Percentiles rank a stretch among this genome's conserved stretches.
phyloP scores from a whole-genome alignment of 1,140 invertebrate genomes.

The Megathymus violae region DNA sequence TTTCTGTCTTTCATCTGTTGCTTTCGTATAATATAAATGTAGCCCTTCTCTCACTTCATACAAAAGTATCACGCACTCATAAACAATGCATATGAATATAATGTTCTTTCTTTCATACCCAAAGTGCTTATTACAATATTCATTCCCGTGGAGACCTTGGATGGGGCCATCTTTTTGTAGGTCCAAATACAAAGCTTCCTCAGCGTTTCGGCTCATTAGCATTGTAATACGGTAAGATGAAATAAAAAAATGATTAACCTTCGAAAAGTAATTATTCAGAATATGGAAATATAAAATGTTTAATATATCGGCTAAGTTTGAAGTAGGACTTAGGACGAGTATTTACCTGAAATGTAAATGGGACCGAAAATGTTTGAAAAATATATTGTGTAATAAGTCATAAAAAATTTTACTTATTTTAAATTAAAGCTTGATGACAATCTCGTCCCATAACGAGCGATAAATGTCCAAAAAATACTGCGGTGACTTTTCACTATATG shows the following conservation, averaged over 20 bases:
- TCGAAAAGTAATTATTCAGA: slow-evolving; percentile 9
- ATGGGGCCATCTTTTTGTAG: slow-evolving; percentile 3
- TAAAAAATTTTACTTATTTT: too few species aligned
- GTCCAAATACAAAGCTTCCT: slow-evolving; percentile 4
- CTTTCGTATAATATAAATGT: too few species aligned
- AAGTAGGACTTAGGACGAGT: background rate
- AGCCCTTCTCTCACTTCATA: background rate
- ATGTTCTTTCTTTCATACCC: slow-evolving; percentile 13
- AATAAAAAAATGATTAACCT: slow-evolving; percentile 21
- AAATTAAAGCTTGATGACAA: too few species aligned
- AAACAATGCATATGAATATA: slow-evolving; percentile 27
- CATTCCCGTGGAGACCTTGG: slow-evolving; percentile 1
- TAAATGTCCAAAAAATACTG: too few species aligned
- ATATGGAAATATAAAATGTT: slow-evolving; percentile 19
- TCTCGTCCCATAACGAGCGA: too few species aligned
- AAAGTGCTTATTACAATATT: slow-evolving; percentile 27
- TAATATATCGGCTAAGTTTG: background rate
- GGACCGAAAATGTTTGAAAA: background rate
- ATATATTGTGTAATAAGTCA: too few species aligned
- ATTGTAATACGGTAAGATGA: slow-evolving; percentile 20
- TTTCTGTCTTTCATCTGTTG: too few species aligned
- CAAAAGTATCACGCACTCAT: slow-evolving; percentile 2
- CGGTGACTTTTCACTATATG: too few species aligned
- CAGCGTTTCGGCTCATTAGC: slow-evolving; percentile 23
- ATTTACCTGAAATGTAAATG: background rate